Evolutionary conservation across 1,140 invertebrate genomes (phyloP), one percentile per base, ranked within the genome.

Genomic region (Cataglyphis hispanica): DNA sequence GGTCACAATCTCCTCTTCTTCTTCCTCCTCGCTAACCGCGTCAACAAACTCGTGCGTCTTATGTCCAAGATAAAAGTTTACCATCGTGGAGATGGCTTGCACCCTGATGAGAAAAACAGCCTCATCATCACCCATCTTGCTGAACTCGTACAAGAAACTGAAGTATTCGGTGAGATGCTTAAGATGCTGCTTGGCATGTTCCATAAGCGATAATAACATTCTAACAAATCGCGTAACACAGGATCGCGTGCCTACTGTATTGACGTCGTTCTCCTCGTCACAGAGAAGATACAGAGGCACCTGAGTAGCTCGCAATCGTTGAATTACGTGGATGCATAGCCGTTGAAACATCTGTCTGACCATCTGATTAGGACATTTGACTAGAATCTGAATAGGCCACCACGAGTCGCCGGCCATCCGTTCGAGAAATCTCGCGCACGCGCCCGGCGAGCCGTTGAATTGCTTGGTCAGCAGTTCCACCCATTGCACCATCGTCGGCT

Each of bases 401-500:
- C 98, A 98, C 27, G 98, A 98, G 94, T 98, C 97, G 76, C 97
- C 96, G 1, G 98, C 98, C 98, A 99, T 99, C 91, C 98, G 97
- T 87, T 98, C 97, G 22, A 99, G 95, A 91, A 99, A 99, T 97
- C 98, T 98, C 92, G 98, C 98, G 87, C 98, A 98, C 0, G 98
- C 98, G 76, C 97, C 97, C 75, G 97, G 97, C n/a, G 98, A 98
- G 25, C 97, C 97, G 93, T 98, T 98, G 91, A 99, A 99, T 93
- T 99, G 98, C 93, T 99, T 99, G 1, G 98, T 99, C 6, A 99
- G 96, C 46, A 99, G 94, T 94, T 99, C 98, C 34, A 99, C 98
- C 98, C 98, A 99, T 86, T 99, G 98, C 11, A 99, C 97, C 98
- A 99, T 99, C 0, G 98, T 99, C 11, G 98, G 98, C 96, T 99